Evolutionary conservation across 2,888 invertebrate species (phyloP), one percentile per base, ranked within the genome.

Genomic region (Leucozona laternaria): DNA sequence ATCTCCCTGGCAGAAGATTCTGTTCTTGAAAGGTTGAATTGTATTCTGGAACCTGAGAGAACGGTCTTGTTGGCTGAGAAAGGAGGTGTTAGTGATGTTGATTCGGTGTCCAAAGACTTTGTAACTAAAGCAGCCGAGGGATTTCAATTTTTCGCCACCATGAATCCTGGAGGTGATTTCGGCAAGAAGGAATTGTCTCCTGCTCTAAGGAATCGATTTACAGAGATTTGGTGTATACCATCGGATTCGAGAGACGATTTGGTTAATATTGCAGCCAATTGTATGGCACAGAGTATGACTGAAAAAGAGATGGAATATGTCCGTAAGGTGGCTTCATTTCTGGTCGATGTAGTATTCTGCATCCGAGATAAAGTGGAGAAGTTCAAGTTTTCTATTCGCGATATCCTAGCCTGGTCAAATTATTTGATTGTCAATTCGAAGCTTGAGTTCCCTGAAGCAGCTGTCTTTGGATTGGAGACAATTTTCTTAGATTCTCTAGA

Each of bases 81-180:
- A 91, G 97, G 97, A 8, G 95, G 95, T 73, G 95, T 94, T 89
- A 93, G 93, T 84, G 94, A 93, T 90, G 22, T 64, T 28, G 89
- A 90, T 22, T 90, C 90, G 11, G 89, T 89, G 2, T 89, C 90
- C 5, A 90, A 92, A 82, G 94, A 94, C 34, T 93, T 94, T 64
- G 94, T 95, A 37, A 93, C 96, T 4, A 94, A 96, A 53, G 94
- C 95, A 0, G 96, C 97, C 76, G 91, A 95, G 7, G 94, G 95
- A 11, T 99, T 99, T 91, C 96, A 97, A 89, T 97, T 99, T 90
- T 95, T 99, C 79, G 98, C 98, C 2, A 99, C 99, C 0, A 99
- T 99, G 99, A 99, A 99, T 93, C 99, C 99, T 8, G 99, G 99
- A 13, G 99, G 99, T 0, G 99, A 99, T 94, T 99, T 97, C 91